These are phyloP conservation scores for Agelas oroides DNA, from an alignment of 37 sponge, comb jelly and placozoan species.

Conservation along the genomic window DNA sequence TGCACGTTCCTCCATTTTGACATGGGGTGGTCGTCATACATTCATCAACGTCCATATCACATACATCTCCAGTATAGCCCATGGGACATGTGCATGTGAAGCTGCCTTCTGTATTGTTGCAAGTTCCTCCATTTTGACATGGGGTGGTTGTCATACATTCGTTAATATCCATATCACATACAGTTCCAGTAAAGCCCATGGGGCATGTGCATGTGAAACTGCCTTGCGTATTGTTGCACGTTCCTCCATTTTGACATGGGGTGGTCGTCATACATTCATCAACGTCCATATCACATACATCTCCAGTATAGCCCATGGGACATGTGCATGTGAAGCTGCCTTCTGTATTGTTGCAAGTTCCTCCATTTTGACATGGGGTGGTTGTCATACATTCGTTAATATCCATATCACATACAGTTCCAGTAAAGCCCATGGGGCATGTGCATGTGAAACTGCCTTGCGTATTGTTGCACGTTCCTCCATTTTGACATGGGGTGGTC, in stretches of 20 bases:
- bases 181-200: conserved; percentile 50
- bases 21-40: conserved; percentile 15
- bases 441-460: conserved; percentile 37
- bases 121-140: conserved; percentile 31
- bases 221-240: conserved; percentile 25
- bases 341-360: conserved; percentile 25
- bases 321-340: conserved; percentile 48
- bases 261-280: conserved; percentile 19
- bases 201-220: conserved; percentile 28
- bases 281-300: background rate
- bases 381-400: conserved; percentile 57
- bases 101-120: background rate
- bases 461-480: conserved; percentile 56
- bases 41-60: conserved; percentile 18
- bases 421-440: conserved; percentile 63
- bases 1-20: conserved; percentile 43
- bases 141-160: conserved; percentile 56
- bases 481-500: conserved; percentile 60
- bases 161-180: conserved; percentile 44
- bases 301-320: conserved; percentile 27
- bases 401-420: conserved; percentile 34
- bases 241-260: conserved; percentile 13
- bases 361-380: conserved; percentile 37
- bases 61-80: conserved; percentile 9
- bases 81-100: conserved; percentile 29